phyloP scores from a whole-genome alignment of 2,888 invertebrate genomes.

The Megamerina dolium region DNA sequence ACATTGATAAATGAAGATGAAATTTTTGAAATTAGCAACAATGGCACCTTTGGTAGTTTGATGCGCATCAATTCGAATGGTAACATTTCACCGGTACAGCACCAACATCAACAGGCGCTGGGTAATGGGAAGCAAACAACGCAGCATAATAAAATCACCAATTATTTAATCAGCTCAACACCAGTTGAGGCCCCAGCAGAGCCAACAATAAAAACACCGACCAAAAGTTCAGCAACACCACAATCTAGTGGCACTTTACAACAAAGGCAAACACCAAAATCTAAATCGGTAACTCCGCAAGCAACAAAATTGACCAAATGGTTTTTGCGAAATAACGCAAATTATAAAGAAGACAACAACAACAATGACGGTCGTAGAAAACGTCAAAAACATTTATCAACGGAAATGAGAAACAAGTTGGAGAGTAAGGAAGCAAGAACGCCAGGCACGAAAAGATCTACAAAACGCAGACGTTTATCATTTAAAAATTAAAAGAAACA shows the following conservation, averaged over 20 bases:
- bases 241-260: constrained; percentile 9
- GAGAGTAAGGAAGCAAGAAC: too few relatives aligned
- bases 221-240: constrained; percentile 14
- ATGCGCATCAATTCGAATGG: constrained; percentile 39
- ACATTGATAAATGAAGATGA: constrained; percentile 32
- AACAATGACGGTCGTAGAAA: constrained; percentile 5
- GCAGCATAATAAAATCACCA: constrained; percentile 43
- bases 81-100: constrained; percentile 38
- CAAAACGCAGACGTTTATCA: constrained; percentile 27
- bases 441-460: constrained; percentile 7
- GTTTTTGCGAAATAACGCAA: constrained; percentile 29
- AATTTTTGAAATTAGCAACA: constrained; percentile 44
- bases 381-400: constrained; percentile 11
- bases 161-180: constrained; percentile 36
- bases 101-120: constrained; percentile 17
- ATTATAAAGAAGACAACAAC: neutral
- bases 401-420: too few relatives aligned
- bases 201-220: constrained; percentile 17
- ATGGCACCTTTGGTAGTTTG: constrained; percentile 40
- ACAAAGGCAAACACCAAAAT: constrained; percentile 39
- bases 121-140: constrained; percentile 12
- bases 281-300: constrained; percentile 37
- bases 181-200: constrained; percentile 16
- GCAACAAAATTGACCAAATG: constrained; percentile 43
- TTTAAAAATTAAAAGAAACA: too few relatives aligned